These are phyloP conservation scores for Ellobius talpinus DNA, from an alignment of 2,113 vertebrate species.

Conservation along the genomic window DNA sequence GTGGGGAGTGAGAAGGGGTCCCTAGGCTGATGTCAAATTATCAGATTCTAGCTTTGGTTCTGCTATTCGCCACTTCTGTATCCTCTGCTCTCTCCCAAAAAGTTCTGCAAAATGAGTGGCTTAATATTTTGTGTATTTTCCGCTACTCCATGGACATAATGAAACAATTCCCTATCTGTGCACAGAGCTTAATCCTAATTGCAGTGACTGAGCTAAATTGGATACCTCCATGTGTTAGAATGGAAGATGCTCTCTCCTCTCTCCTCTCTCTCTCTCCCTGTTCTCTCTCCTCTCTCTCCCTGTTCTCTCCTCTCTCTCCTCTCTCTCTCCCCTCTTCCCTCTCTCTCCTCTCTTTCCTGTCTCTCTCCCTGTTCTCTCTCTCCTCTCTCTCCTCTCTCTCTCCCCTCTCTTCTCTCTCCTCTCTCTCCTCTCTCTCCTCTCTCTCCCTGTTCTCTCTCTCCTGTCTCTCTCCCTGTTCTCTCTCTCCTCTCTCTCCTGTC, in stretches of 20 bases:
- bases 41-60: neutral
- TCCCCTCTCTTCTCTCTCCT: no score
- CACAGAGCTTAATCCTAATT: neutral
- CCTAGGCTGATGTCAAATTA: neutral
- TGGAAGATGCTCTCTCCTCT: neutral
- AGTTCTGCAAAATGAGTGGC: neutral
- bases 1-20: neutral
- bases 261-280: no score
- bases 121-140: neutral
- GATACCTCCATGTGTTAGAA: neutral
- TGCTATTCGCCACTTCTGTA: neutral
- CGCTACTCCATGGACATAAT: neutral
- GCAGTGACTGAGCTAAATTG: neutral
- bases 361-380: no score
- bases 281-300: no score
- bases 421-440: no score
- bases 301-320: no score
- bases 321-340: no score
- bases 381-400: no score
- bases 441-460: no score
- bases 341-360: rapidly evolving
- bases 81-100: no score
- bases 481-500: no score
- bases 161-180: neutral
- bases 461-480: no score